phyloP scores from a whole-genome alignment of 2,888 invertebrate genomes.

The Polydrusus pterygomalis region DNA sequence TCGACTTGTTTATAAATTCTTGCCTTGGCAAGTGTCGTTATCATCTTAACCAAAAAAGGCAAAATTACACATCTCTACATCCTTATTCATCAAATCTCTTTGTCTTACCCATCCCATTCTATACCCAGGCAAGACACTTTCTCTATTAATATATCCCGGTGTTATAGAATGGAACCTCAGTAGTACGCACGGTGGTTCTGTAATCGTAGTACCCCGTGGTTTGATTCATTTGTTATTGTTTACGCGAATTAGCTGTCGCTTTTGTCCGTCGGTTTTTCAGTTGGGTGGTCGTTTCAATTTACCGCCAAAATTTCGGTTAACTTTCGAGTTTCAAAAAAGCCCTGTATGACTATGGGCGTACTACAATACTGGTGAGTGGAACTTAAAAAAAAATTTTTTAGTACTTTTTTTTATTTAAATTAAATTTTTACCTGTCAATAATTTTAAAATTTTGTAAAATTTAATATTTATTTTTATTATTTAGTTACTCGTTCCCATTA shows the following conservation, averaged over 20 bases:
- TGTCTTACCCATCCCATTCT: conserved; percentile 44
- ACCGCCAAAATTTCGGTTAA: conserved; percentile 14
- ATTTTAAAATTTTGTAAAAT: too few species aligned
- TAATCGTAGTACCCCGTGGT: conserved; percentile 21
- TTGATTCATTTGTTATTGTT: conserved; percentile 24
- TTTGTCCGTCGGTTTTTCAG: conserved; percentile 3
- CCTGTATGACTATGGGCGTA: conserved; percentile 46
- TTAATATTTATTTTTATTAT: too few species aligned
- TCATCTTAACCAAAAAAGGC: neutral
- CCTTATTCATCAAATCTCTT: conserved; percentile 34
- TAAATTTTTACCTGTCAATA: too few species aligned
- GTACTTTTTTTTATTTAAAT: neutral
- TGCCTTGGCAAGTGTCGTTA: too few species aligned
- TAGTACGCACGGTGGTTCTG: conserved; percentile 30
- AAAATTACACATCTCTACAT: neutral
- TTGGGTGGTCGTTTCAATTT: conserved; percentile 1
- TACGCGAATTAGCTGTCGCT: conserved; percentile 12
- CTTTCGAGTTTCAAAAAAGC: neutral
- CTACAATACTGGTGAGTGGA: conserved; percentile 49
- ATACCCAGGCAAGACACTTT: conserved; percentile 46
- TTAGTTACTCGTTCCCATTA: too few species aligned
- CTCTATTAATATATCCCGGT: conserved; percentile 53
- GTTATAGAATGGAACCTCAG: conserved; percentile 49
- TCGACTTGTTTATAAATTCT: too few species aligned
- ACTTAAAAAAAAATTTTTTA: neutral